Conservation (phyloP, 2,113 vertebrate genomes). For the Austrofundulus limnaeus region DNA sequence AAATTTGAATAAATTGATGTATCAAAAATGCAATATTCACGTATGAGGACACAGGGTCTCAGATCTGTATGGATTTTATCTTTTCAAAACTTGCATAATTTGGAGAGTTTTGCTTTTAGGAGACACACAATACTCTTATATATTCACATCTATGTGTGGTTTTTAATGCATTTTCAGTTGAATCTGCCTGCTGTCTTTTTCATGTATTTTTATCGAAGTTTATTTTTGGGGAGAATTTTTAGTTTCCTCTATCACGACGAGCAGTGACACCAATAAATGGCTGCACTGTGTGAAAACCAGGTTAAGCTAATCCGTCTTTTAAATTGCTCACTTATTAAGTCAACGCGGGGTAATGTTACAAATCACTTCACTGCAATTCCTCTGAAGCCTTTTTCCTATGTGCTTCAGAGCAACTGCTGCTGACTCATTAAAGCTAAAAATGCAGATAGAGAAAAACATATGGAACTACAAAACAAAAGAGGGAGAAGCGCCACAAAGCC, state of each 20-base stretch:
- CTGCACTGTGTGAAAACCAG: too few species aligned
- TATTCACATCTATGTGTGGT: too few species aligned
- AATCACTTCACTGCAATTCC: neutral
- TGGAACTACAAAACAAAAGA: neutral
- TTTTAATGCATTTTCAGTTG: neutral
- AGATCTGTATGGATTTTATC: neutral
- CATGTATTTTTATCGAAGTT: neutral
- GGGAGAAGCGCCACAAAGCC: constrained; percentile 9
- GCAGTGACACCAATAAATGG: too few species aligned
- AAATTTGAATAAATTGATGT: too few species aligned
- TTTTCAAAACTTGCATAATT: neutral
- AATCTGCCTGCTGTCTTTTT: neutral
- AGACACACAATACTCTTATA: neutral
- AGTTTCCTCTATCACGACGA: too few species aligned
- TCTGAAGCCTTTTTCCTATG: constrained; percentile 4
- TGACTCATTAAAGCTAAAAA: neutral
- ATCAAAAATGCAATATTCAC: too few species aligned
- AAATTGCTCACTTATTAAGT: neutral
- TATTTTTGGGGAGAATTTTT: too few species aligned
- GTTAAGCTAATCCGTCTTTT: too few species aligned
- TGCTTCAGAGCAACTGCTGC: neutral
- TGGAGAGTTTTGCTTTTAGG: neutral
- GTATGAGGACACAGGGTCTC: too few species aligned
- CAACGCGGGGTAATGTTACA: neutral
- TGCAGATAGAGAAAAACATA: constrained; percentile 5